Conservation (phyloP, 2,888 invertebrate genomes). For the Troglohyphantes excavatus region DNA sequence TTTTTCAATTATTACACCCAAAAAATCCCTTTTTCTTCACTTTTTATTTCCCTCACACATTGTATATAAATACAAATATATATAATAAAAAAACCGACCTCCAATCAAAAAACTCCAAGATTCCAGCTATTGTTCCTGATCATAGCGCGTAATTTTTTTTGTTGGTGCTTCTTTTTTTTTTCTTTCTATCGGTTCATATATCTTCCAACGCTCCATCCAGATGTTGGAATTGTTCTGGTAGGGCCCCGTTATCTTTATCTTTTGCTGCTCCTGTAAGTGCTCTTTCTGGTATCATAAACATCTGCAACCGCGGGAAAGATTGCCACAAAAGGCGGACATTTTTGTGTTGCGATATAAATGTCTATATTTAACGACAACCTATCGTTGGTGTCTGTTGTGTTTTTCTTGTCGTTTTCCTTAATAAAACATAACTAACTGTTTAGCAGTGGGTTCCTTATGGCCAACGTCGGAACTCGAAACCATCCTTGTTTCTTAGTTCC, state of each 20-base stretch:
- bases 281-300: slow-evolving; percentile 19
- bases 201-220: slow-evolving; percentile 31
- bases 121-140: slow-evolving; percentile 11
- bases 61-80: no score
- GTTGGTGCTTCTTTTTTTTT: neutral
- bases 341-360: neutral
- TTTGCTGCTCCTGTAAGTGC: neutral
- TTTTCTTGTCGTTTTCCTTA: no score
- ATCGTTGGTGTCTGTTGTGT: no score
- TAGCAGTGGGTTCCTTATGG: no score
- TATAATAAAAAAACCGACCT: no score
- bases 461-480: no score
- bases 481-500: no score
- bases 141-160: slow-evolving; percentile 24
- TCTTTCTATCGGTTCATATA: slow-evolving; percentile 40
- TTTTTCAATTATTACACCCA: no score
- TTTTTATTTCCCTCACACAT: no score
- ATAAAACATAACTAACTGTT: no score
- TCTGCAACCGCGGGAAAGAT: slow-evolving; percentile 3
- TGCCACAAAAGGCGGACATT: neutral
- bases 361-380: neutral
- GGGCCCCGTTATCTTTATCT: neutral
- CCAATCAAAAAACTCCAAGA: no score
- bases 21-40: no score
- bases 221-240: slow-evolving; percentile 39